phyloP scores from a whole-genome alignment of 2,797 vertebrate genomes.

The Ibycter americanus region DNA sequence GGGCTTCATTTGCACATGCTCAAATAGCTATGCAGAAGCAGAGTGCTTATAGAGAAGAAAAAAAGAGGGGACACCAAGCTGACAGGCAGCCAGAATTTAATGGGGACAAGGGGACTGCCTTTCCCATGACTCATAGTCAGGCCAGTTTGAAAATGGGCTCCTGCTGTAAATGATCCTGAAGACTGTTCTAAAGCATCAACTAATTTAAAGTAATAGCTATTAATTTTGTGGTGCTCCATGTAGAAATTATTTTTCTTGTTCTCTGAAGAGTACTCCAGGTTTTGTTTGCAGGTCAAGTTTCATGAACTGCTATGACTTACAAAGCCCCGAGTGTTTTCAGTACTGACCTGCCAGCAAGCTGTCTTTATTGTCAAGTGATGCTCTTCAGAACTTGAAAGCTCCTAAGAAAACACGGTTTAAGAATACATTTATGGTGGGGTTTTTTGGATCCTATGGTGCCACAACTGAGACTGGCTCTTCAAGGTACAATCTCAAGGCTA shows the following conservation, averaged over 20 bases:
- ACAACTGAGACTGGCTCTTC: not conserved
- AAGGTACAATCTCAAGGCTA: not conserved
- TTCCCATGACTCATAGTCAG: not conserved
- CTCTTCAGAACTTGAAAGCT: not conserved
- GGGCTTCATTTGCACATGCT: not conserved
- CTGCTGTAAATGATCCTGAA: not conserved
- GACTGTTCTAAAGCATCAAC: not conserved
- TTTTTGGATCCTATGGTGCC: not conserved
- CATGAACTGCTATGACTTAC: not conserved
- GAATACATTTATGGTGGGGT: not conserved
- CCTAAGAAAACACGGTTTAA: not conserved
- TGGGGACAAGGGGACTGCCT: not conserved
- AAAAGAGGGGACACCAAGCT: not conserved
- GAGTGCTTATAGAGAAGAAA: not conserved
- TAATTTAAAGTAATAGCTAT: not conserved
- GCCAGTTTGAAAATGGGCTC: not conserved
- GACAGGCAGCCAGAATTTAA: not conserved
- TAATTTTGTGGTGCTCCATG: not conserved
- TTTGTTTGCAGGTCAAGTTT: not conserved
- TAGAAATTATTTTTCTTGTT: not conserved
- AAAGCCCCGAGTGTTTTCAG: not conserved
- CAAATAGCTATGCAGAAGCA: not conserved
- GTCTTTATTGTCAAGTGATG: not conserved
- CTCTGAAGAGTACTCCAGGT: not conserved
- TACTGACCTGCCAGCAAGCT: not conserved